A percentile compares a stretch with the other conserved stretches of the same genome.
Evolutionary conservation across 2,888 invertebrate species (phyloP).

Genomic region (Tipula unca): DNA sequence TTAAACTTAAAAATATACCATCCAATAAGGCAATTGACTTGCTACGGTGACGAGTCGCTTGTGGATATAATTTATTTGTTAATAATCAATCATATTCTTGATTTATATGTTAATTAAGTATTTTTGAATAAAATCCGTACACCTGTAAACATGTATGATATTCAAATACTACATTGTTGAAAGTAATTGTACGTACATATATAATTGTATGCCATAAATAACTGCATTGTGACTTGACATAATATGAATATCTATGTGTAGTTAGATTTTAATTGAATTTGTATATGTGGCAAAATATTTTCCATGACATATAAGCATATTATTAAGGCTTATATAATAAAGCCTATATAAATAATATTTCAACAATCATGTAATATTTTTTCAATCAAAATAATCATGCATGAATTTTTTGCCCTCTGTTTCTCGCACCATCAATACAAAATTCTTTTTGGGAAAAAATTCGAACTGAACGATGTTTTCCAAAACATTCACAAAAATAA

Average conservation of each 20-base stretch:
- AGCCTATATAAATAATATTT: neutral
- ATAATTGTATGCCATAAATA: neutral
- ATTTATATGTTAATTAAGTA: too few relatives aligned
- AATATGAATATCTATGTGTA: too few relatives aligned
- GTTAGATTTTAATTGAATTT: neutral
- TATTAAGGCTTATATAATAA: neutral
- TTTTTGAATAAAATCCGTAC: too few relatives aligned
- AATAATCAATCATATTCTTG: too few relatives aligned
- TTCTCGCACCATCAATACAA: neutral
- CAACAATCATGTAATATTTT: neutral
- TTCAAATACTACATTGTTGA: too few relatives aligned
- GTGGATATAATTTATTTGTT: too few relatives aligned
- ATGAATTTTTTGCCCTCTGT: neutral
- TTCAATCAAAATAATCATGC: neutral
- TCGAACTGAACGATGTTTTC: neutral
- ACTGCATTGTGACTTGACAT: too few relatives aligned
- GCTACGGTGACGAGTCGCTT: too few relatives aligned
- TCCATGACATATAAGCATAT: neutral
- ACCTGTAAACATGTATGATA: too few relatives aligned
- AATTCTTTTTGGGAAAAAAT: neutral
- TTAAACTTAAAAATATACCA: too few relatives aligned
- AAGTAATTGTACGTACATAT: too few relatives aligned
- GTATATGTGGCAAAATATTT: neutral
- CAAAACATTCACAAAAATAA: neutral
- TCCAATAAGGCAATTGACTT: too few relatives aligned